These are phyloP conservation scores for Pseudococcus jackbeardsleyi DNA, from an alignment of 2,888 invertebrate genomes.

Conservation along the genomic window DNA sequence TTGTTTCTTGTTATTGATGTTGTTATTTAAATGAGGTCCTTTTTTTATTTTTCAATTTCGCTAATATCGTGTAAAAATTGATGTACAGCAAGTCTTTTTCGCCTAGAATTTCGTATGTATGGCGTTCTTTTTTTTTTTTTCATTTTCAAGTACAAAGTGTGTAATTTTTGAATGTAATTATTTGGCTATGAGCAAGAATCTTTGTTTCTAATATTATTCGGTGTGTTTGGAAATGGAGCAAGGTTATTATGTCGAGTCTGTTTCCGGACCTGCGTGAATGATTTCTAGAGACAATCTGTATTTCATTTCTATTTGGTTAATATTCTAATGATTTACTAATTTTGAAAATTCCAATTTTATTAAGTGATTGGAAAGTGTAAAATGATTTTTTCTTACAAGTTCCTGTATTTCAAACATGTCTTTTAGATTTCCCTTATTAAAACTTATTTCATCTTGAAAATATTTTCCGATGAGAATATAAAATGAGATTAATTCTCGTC, in stretches of 20 bases:
- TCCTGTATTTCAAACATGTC: background rate
- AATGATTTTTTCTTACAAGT: background rate
- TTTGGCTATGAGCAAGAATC: background rate
- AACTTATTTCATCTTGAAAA: background rate
- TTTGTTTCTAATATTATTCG: constrained; percentile 20
- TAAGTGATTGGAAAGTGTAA: background rate
- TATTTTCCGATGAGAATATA: background rate
- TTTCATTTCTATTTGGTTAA: background rate
- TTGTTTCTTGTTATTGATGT: constrained; percentile 54
- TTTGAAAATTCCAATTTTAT: background rate
- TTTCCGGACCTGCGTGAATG: background rate
- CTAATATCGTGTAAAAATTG: constrained; percentile 40
- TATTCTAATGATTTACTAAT: background rate
- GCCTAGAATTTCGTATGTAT: background rate
- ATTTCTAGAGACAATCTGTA: background rate
- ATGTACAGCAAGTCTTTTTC: constrained; percentile 1
- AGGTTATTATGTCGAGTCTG: background rate
- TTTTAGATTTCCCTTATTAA: background rate
- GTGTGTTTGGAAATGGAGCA: background rate
- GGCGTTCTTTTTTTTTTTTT: background rate
- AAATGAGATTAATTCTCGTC: background rate
- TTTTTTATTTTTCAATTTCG: constrained; percentile 28
- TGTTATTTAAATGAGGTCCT: constrained; percentile 47
- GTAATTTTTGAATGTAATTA: constrained; percentile 16
- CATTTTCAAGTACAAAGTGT: background rate